Evolutionary conservation across 64 coral and sea anemone genomes (phyloP).

Genomic region (Orbicella faveolata): DNA sequence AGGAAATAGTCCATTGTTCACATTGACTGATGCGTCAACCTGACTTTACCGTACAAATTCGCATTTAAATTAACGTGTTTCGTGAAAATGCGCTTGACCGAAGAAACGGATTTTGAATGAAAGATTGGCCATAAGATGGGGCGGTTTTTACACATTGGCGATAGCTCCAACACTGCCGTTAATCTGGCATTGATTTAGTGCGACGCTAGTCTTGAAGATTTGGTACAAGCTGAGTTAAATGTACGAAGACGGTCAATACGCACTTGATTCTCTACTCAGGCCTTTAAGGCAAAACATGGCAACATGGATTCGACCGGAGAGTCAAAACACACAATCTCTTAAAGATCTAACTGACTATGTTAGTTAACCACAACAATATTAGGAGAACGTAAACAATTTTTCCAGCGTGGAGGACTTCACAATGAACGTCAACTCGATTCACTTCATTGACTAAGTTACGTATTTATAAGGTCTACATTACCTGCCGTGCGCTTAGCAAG

Average conservation of each 20-base stretch:
- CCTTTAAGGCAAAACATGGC: not conserved
- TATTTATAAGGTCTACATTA: not conserved
- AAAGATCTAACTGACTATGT: not conserved
- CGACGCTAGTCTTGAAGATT: not conserved
- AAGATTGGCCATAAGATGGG: not conserved
- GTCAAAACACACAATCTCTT: constrained; percentile 22
- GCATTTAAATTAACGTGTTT: constrained; percentile 21
- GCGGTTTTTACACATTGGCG: not conserved
- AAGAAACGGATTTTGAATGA: not conserved
- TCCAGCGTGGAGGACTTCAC: not conserved
- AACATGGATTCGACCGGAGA: not conserved
- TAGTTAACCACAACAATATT: constrained; percentile 16
- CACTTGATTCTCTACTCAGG: not conserved
- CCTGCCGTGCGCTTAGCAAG: constrained; percentile 3
- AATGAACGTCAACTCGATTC: constrained; percentile 3
- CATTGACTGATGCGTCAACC: constrained; percentile 13
- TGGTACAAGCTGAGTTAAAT: not conserved
- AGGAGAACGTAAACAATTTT: constrained; percentile 11
- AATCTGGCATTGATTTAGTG: not conserved
- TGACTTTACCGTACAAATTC: not conserved
- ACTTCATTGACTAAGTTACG: constrained; percentile 6
- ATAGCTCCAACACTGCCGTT: not conserved
- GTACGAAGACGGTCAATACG: not conserved
- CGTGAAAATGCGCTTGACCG: not conserved
- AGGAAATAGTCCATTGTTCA: constrained; percentile 39